These are phyloP conservation scores for Scalopus aquaticus DNA, from an alignment of 2,113 vertebrate genomes.

Conservation along the genomic window DNA sequence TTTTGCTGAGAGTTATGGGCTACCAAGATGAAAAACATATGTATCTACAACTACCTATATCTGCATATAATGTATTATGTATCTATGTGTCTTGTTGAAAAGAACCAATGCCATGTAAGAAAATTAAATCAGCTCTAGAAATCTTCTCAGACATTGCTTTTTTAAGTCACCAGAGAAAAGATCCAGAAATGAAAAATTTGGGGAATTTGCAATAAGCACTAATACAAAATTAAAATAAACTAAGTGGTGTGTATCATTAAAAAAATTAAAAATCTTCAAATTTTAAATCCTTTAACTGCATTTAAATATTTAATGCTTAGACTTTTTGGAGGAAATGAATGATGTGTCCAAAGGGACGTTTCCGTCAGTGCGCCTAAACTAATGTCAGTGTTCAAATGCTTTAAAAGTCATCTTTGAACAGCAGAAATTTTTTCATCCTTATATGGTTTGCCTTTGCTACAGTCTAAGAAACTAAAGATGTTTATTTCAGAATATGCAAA, in stretches of 20 bases:
- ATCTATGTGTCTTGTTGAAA: background rate
- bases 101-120: background rate
- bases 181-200: slow-evolving; percentile 27
- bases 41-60: background rate
- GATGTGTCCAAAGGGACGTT: background rate
- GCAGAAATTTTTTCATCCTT: background rate
- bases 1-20: background rate
- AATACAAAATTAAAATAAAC: slow-evolving; percentile 43
- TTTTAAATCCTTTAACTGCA: slow-evolving; percentile 39
- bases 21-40: background rate
- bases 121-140: slow-evolving; percentile 5
- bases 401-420: slow-evolving; percentile 27
- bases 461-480: too few species aligned
- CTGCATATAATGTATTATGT: background rate
- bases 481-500: too few species aligned
- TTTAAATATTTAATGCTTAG: slow-evolving; percentile 57
- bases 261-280: slow-evolving; percentile 38
- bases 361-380: background rate
- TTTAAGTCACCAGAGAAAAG: slow-evolving; percentile 37
- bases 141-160: slow-evolving; percentile 40
- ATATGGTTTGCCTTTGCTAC: too few species aligned
- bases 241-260: slow-evolving; percentile 48
- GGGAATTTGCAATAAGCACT: background rate
- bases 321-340: background rate
- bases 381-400: slow-evolving; percentile 10